Evolutionary conservation across 2,113 vertebrate genomes (phyloP).

Genomic region (Ammodytes marinus): DNA sequence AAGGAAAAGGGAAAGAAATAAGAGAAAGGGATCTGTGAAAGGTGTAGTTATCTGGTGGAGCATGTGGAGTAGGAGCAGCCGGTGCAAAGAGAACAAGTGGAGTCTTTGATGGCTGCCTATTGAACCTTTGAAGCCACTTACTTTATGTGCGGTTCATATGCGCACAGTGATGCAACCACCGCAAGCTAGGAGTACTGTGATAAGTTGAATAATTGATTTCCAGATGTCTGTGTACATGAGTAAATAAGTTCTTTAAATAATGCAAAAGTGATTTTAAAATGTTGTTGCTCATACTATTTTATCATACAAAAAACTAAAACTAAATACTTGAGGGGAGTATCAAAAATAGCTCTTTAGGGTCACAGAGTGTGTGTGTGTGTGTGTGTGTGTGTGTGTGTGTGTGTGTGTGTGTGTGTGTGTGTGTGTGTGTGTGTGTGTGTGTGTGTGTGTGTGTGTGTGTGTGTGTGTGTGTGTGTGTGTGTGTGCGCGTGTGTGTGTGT

Average conservation of each 20-base stretch:
- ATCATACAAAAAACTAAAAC: no score
- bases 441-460: no score
- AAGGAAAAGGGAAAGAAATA: background rate
- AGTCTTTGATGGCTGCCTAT: constrained; percentile 1
- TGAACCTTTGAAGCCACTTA: background rate
- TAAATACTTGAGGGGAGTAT: background rate
- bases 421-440: no score
- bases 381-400: no score
- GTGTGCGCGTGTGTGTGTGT: background rate
- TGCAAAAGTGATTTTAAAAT: background rate
- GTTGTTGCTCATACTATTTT: background rate
- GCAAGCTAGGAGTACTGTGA: background rate
- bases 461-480: no score
- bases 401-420: no score
- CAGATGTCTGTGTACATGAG: background rate
- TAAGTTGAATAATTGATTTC: background rate
- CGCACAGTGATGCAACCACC: background rate
- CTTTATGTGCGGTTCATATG: background rate
- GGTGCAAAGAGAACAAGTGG: background rate
- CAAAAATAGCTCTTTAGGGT: background rate
- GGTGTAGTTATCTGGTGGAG: background rate
- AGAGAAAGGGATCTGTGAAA: background rate
- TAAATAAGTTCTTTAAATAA: no score
- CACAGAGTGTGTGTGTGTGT: background rate
- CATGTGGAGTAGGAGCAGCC: background rate